Evolutionary conservation across 2,888 invertebrate genomes (phyloP).

Genomic region (Dromius quadrimaculatus): DNA sequence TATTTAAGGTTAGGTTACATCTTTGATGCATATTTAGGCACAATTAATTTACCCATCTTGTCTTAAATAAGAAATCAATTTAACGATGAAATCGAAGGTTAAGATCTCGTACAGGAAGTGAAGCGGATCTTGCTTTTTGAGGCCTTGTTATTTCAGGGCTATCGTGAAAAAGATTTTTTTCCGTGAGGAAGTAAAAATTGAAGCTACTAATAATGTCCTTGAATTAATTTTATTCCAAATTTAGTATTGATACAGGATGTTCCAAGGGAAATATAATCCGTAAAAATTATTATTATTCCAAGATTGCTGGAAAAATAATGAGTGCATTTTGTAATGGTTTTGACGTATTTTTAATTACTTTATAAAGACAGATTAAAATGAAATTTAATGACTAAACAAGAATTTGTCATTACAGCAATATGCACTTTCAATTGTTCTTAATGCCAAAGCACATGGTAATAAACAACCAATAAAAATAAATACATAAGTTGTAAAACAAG

Average conservation of each 20-base stretch:
- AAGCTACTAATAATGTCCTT: neutral
- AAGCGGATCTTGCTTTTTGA: too few relatives aligned
- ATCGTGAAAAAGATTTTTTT: too few relatives aligned
- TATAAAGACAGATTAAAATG: constrained; percentile 2
- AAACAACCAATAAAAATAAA: neutral
- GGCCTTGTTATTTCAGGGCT: too few relatives aligned
- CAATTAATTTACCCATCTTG: too few relatives aligned
- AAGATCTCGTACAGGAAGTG: too few relatives aligned
- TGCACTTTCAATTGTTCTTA: constrained; percentile 1
- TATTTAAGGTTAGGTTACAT: too few relatives aligned
- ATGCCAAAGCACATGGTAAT: constrained; percentile 3
- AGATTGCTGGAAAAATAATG: too few relatives aligned
- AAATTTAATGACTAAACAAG: neutral
- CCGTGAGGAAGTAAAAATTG: too few relatives aligned
- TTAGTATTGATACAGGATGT: neutral
- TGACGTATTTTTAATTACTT: neutral
- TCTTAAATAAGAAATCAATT: too few relatives aligned
- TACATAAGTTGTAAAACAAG: neutral
- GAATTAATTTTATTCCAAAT: neutral
- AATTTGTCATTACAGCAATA: constrained; percentile 10
- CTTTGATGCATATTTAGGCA: too few relatives aligned
- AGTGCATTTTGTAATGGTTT: neutral
- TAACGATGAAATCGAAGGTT: too few relatives aligned
- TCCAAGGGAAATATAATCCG: neutral
- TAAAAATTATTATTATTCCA: neutral